A percentile compares a stretch with the other conserved stretches of the same genome.
Conservation (phyloP, 2,113 vertebrate genomes). For the Colius striatus region DNA sequence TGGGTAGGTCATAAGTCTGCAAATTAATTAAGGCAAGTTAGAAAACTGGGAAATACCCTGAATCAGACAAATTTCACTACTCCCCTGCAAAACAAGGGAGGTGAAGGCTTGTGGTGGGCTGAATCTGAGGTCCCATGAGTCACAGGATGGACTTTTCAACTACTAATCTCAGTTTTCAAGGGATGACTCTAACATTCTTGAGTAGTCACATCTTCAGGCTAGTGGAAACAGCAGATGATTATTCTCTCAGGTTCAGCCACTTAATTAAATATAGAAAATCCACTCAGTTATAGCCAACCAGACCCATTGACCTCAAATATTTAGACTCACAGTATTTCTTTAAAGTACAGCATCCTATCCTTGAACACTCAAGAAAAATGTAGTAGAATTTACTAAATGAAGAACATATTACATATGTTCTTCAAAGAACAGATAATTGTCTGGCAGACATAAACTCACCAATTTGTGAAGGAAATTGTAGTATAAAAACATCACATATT, state of each 20-base stretch:
- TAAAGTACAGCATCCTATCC: not conserved
- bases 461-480: not conserved
- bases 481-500: not conserved
- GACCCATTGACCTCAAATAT: conserved; percentile 8
- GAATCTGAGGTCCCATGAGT: not conserved
- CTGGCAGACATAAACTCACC: conserved; percentile 18
- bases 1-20: not conserved
- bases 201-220: not conserved
- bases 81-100: not conserved
- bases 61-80: not conserved
- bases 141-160: not conserved
- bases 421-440: conserved; percentile 31
- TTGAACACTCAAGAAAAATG: conserved; percentile 36
- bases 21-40: not conserved
- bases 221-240: not conserved
- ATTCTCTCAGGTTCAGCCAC: not conserved
- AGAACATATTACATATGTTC: conserved; percentile 20
- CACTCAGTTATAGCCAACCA: not conserved
- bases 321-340: conserved; percentile 13
- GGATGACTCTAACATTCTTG: not conserved
- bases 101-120: not conserved
- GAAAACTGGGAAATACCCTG: not conserved
- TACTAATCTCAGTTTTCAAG: not conserved
- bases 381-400: conserved; percentile 26
- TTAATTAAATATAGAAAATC: conserved; percentile 36